phyloP scores from a whole-genome alignment of 2,888 invertebrate genomes.

The Papilio gigon region DNA sequence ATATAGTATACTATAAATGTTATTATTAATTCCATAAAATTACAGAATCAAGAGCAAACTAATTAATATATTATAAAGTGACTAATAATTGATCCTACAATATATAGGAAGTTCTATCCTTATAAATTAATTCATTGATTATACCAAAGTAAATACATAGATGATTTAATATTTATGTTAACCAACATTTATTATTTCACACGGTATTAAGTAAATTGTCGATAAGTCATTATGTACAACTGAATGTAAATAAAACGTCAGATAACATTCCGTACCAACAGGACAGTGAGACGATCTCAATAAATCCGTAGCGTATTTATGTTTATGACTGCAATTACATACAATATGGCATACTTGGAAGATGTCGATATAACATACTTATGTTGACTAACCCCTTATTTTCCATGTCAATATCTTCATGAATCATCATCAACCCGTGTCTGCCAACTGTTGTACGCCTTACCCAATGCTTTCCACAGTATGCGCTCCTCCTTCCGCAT shows the following conservation, averaged over 20 bases:
- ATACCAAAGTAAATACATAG: not conserved
- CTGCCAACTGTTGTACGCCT: too few species aligned
- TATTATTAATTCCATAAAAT: too few species aligned
- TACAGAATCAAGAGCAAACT: too few species aligned
- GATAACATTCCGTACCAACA: conserved; percentile 4
- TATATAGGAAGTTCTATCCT: too few species aligned
- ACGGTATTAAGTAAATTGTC: conserved; percentile 20
- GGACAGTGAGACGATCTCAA: conserved; percentile 4
- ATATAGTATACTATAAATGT: too few species aligned
- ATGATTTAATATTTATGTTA: not conserved
- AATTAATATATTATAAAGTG: too few species aligned
- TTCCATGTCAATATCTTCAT: too few species aligned
- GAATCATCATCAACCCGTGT: too few species aligned
- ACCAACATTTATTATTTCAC: conserved; percentile 20
- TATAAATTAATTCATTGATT: not conserved
- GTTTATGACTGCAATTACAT: conserved; percentile 1
- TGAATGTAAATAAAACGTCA: conserved; percentile 15
- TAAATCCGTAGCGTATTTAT: conserved; percentile 10
- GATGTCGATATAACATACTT: not conserved
- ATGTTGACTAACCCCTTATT: not conserved
- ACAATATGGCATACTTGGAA: not conserved
- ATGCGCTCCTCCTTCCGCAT: too few species aligned
- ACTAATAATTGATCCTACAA: too few species aligned
- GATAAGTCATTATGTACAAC: conserved; percentile 12
- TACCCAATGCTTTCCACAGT: too few species aligned